Percentiles rank a stretch among this genome's conserved stretches.
phyloP scores from a whole-genome alignment of 2,113 vertebrate species.

The Sarotherodon lohbergeri region DNA sequence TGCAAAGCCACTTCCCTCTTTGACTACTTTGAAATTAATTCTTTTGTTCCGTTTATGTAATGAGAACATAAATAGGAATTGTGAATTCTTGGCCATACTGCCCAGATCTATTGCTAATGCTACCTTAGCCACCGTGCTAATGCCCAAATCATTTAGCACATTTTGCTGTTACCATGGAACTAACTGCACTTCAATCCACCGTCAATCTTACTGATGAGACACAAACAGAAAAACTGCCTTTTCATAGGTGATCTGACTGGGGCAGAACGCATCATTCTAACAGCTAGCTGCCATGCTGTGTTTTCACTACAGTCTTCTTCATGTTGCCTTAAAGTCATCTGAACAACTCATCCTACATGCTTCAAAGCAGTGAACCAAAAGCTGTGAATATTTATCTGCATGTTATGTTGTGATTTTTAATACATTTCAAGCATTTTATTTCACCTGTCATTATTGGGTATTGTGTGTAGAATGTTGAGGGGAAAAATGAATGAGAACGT shows the following conservation, averaged over 20 bases:
- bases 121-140: neutral
- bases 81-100: neutral
- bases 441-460: neutral
- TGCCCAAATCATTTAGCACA: neutral
- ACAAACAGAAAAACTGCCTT: neutral
- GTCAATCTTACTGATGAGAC: neutral
- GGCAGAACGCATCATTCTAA: neutral
- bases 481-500: neutral
- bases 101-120: neutral
- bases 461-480: neutral
- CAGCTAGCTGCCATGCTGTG: neutral
- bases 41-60: neutral
- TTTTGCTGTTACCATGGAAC: slow-evolving; percentile 18
- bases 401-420: neutral
- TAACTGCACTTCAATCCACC: slow-evolving; percentile 7
- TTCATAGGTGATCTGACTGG: neutral
- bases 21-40: neutral
- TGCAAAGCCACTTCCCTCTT: neutral
- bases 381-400: neutral
- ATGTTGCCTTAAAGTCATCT: neutral
- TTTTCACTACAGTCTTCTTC: neutral
- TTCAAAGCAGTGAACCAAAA: neutral
- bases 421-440: neutral
- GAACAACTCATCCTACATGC: neutral
- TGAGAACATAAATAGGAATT: neutral